Base-by-base conservation (phyloP, 2,113 vertebrate species). In the Dromaius novaehollandiae region DNA sequence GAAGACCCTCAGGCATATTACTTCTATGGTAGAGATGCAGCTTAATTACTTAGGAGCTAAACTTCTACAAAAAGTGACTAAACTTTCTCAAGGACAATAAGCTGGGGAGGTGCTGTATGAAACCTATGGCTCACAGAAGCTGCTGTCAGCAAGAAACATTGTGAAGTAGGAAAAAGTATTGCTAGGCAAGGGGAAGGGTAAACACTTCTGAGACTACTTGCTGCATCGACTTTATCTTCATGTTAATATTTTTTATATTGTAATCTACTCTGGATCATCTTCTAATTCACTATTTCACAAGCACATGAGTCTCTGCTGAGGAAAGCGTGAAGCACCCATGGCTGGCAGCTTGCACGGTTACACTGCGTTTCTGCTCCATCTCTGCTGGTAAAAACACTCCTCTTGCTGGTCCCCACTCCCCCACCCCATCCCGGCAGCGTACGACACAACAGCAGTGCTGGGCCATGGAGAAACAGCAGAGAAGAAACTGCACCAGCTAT, bases 371-470 rank as follows among this genome's bases (percentile, higher is more conserved):
- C 17, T 26, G 16, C 50, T 38, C 30, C 20, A 25, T 8, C 10
- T 4, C 14, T 20, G 24, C 58, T 46, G 44, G 44, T 46, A 51
- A 58, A 46, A 44, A 24, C 26, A 71, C 44, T 42, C 58, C 26
- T 17, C 2, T 0, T 7, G 7, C 8, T 61, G 58, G 28, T 73
- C 58, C 50, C 19, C 24, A 3, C 50, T 48, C 13, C 24, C 19
- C 12, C 36, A 7, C 40, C 13, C 66, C 30, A 15, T 58, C 66
- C 42, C 40, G 17, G 20, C 53, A 26, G 64, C 0, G 0, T 11
- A 20, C 7, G 25, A 44, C 46, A 50, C 28, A 56, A 20, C 21
- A 13, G n/a, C n/a, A 75, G 42, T 1, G 2, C 9, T 6, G n/a
- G 2, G 1, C 13, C 30, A 46, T 0, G 1, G 71, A 74, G 44